A percentile compares a stretch with the other conserved stretches of the same genome.
Conservation (phyloP, 2,797 vertebrate species). For the Sandelia bainsii region DNA sequence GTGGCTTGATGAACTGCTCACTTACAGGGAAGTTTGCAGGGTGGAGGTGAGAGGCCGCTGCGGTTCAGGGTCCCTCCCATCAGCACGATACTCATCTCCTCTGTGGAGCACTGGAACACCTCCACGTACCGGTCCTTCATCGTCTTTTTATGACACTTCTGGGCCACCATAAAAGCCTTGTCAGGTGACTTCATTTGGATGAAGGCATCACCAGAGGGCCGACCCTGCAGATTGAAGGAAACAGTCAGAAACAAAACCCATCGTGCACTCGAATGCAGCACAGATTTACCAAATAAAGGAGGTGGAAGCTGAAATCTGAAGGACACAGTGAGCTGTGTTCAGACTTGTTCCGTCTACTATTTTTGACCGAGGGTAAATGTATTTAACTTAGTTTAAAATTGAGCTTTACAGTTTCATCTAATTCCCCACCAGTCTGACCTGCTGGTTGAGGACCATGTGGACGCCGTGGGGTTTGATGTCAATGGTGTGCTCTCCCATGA, state of each 20-base stretch:
- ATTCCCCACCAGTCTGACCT: conserved; percentile 81
- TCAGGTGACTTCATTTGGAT: conserved; percentile 97
- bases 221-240: conserved; percentile 83
- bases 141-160: conserved; percentile 97
- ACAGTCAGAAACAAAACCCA: background rate
- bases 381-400: background rate
- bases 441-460: conserved; percentile 98
- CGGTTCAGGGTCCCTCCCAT: conserved; percentile 97
- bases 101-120: conserved; percentile 97
- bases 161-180: conserved; percentile 92
- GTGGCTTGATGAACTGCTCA: background rate
- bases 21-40: conserved; percentile 98
- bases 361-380: background rate
- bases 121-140: conserved; percentile 99
- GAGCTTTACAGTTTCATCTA: too few relatives aligned
- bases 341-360: too few relatives aligned
- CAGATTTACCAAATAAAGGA: background rate
- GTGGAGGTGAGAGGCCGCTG: conserved; percentile 96
- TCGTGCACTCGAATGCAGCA: background rate
- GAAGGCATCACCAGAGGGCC: conserved; percentile 95
- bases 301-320: too few relatives aligned
- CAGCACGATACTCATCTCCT: conserved; percentile 98
- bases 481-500: conserved; percentile 92
- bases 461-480: conserved; percentile 97
- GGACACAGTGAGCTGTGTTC: too few relatives aligned